Conservation (phyloP, 2,888 invertebrate species). For the Nomada goodeniana region DNA sequence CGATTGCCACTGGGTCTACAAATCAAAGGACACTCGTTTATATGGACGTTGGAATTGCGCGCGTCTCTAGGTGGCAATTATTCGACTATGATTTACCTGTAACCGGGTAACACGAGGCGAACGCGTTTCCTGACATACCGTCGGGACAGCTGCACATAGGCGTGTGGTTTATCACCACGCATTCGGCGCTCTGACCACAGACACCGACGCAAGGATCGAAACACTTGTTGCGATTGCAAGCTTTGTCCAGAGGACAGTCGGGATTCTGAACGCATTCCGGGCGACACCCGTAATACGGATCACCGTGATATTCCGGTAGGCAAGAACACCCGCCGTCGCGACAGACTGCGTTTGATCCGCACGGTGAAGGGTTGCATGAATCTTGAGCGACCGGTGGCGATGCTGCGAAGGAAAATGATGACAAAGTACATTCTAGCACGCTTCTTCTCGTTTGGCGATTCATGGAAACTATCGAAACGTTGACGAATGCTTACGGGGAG, state of each 20-base stretch:
- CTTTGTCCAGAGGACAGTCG: constrained; percentile 90
- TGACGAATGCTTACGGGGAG: constrained; percentile 85
- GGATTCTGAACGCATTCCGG: constrained; percentile 92
- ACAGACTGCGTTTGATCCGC: constrained; percentile 91
- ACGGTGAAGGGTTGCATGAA: constrained; percentile 89
- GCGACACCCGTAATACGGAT: constrained; percentile 87
- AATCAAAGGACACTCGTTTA: constrained; percentile 37
- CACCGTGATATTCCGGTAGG: constrained; percentile 81
- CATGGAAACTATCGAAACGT: neutral
- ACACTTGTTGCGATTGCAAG: constrained; percentile 92
- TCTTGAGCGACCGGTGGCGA: constrained; percentile 79
- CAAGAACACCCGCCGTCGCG: constrained; percentile 81
- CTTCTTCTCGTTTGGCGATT: neutral
- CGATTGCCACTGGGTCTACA: constrained; percentile 67
- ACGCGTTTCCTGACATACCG: constrained; percentile 90
- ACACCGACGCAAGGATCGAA: constrained; percentile 92
- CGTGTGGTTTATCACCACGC: constrained; percentile 90
- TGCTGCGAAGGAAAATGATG: constrained; percentile 19
- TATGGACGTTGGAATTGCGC: too few species aligned
- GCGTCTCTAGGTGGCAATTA: too few species aligned
- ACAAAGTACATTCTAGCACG: neutral
- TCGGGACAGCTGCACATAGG: constrained; percentile 86
- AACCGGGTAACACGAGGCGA: constrained; percentile 87
- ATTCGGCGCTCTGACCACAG: constrained; percentile 91
- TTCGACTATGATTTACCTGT: constrained; percentile 85